phyloP scores from a whole-genome alignment of 2,113 vertebrate species.

The Falcunculus frontatus region DNA sequence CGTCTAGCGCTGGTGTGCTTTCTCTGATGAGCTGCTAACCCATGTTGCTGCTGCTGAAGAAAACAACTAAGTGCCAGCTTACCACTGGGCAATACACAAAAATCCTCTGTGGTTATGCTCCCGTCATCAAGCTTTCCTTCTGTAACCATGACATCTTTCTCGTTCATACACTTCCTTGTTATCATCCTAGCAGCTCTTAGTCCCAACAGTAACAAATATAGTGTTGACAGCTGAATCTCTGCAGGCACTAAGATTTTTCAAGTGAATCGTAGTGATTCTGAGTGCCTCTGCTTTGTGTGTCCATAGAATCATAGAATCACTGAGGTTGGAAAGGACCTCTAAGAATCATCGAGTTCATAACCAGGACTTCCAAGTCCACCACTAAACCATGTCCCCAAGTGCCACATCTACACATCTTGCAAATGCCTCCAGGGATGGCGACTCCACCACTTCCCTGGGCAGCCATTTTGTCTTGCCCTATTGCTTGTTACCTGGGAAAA shows the following conservation, averaged over 20 bases:
- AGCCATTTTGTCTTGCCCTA: neutral
- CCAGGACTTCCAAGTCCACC: neutral
- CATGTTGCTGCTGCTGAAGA: neutral
- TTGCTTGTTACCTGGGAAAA: neutral
- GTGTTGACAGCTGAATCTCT: neutral
- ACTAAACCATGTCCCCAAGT: neutral
- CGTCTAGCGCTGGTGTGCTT: neutral
- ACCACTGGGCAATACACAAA: neutral
- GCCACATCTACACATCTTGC: neutral
- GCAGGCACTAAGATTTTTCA: neutral
- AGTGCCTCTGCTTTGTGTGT: neutral
- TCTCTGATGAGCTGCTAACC: conserved; percentile 10
- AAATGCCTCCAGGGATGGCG: neutral
- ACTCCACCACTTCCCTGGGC: neutral
- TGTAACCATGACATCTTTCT: neutral
- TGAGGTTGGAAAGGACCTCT: neutral
- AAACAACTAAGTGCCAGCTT: conserved; percentile 14
- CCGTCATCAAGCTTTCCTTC: neutral
- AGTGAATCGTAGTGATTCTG: neutral
- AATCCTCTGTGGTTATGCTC: neutral
- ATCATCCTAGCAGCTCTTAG: neutral
- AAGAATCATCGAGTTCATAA: neutral
- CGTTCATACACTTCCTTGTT: neutral
- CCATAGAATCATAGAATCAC: neutral
- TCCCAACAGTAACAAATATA: neutral